Base-by-base conservation (phyloP, 2,888 invertebrate species). In the Plagodis dolabraria region DNA sequence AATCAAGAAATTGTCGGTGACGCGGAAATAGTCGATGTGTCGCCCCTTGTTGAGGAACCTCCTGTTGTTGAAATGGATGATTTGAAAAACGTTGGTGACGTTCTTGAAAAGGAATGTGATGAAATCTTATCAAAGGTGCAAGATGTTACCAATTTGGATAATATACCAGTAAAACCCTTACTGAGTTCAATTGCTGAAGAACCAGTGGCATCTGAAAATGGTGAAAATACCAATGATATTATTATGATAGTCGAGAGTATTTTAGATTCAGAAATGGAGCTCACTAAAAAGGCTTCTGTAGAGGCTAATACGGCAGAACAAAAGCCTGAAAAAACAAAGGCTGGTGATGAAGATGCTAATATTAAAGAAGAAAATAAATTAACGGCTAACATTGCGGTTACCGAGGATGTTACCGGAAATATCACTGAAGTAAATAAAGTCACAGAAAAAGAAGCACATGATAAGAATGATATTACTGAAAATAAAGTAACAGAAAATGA, bases 81-180 rank as follows among this genome's bases (percentile, higher is more conserved):
- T 1, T 71, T 68, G 42, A 66, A 66, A 38, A 68, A 68, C 56
- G 68, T 63, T 38, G 68, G 60, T 34, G 68, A 88, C 48, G 90
- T 87, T 4, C 75, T 93, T 12, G 92, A 92, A 62, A 92, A 92
- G 65, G 92, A 93, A 76, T 93, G 93, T 65, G 89, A 88, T 62
- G 93, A 92, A 67, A 91, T 93, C 57, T 67, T 93, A 33, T 89
- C 89, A 0, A 93, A 92, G 71, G 92, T 93, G 6, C 85, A 92
- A 67, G 82, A 89, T 71, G 90, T 92, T 38, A 92, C 92, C 6
- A 89, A 89, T 66, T 77, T 91, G 58, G 87, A 87, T 59, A 89
- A 77, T 51, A 87, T 91, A 49, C 82, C 89, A 12, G 64, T 87
- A 7, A 91, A 90, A 69, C 86, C 89, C 4, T 64, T 89, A 66